Conservation (phyloP, 2,888 invertebrate genomes). For the Chaitophorus viminalis region DNA sequence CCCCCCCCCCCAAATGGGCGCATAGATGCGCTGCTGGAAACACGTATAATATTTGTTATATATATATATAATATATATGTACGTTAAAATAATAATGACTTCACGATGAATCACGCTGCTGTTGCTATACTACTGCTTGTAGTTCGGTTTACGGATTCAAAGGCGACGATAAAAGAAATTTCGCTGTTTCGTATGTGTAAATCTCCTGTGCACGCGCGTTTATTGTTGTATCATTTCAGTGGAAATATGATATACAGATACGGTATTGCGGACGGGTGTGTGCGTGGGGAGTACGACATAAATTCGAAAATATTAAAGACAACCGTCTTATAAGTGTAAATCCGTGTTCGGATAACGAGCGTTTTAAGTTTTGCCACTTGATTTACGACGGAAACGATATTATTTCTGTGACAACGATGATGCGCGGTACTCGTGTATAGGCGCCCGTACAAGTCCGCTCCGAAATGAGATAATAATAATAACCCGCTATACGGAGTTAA, state of each 20-base stretch:
- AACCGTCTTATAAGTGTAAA: neutral
- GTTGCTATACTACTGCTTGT: no score
- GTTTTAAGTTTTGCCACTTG: neutral
- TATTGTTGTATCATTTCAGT: neutral
- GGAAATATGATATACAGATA: no score
- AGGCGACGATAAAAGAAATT: constrained; percentile 12
- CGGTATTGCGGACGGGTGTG: neutral
- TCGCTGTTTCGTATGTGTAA: neutral
- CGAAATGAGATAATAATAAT: neutral
- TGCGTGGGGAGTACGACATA: neutral
- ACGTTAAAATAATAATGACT: neutral
- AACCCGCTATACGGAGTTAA: neutral
- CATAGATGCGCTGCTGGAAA: no score
- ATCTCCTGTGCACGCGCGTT: neutral
- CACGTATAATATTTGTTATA: no score
- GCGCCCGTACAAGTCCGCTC: neutral
- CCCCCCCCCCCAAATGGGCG: no score
- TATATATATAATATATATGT: no score
- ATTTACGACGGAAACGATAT: neutral
- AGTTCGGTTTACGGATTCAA: neutral
- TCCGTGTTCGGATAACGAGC: neutral
- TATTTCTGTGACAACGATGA: neutral
- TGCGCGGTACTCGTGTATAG: neutral
- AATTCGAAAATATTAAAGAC: constrained; percentile 19
- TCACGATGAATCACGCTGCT: neutral